These are phyloP conservation scores for Leucophenga maculata DNA, from an alignment of 2,888 invertebrate genomes.

Conservation along the genomic window DNA sequence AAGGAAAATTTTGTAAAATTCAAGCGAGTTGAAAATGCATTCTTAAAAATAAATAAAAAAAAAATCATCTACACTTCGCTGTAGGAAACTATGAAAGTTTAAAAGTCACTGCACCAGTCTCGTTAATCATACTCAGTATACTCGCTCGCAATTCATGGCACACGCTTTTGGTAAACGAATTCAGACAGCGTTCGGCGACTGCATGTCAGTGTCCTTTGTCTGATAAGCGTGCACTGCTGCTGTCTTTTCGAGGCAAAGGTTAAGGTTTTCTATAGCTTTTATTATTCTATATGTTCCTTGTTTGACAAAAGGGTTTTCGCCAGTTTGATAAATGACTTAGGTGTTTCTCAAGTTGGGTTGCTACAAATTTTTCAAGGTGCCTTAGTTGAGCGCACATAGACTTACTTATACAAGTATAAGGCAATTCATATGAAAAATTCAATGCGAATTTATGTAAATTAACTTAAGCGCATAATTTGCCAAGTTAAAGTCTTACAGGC, in stretches of 20 bases:
- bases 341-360: background rate
- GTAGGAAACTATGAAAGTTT: constrained; percentile 18
- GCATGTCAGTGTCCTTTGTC: constrained; percentile 18
- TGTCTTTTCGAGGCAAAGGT: constrained; percentile 34
- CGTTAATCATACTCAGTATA: constrained; percentile 52
- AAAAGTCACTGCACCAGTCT: constrained; percentile 37
- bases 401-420: too few species aligned
- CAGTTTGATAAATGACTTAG: constrained; percentile 45
- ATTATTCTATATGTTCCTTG: background rate
- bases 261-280: constrained; percentile 36
- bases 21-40: background rate
- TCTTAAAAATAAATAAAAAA: background rate
- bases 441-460: constrained; percentile 56
- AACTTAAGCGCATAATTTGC: constrained; percentile 51
- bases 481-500: constrained; percentile 27
- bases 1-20: too few species aligned
- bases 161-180: constrained; percentile 63
- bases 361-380: constrained; percentile 51
- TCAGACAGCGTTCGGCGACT: constrained; percentile 48
- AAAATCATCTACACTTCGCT: background rate
- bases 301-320: constrained; percentile 42
- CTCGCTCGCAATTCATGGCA: constrained; percentile 39
- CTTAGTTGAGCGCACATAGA: too few species aligned
- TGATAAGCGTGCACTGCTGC: constrained; percentile 9
- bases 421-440: constrained; percentile 2